A percentile compares a stretch with the other conserved stretches of the same genome.
Conservation (phyloP, 1,140 invertebrate genomes). For the Trichogramma pretiosum region DNA sequence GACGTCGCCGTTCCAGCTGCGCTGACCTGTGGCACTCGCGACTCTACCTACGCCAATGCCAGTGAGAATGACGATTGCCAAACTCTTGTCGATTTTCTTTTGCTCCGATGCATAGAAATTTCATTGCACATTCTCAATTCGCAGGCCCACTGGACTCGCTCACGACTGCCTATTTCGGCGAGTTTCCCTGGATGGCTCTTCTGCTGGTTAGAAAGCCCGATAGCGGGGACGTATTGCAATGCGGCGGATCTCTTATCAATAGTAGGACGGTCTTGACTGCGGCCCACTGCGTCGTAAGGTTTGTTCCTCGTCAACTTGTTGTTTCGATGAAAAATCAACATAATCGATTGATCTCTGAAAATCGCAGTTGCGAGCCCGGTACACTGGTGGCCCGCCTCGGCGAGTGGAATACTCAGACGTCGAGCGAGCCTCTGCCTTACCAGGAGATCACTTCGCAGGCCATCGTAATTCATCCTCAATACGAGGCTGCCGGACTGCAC, state of each 20-base stretch:
- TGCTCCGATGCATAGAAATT: background rate
- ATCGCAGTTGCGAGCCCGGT: slow-evolving; percentile 24
- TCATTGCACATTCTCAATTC: slow-evolving; percentile 16
- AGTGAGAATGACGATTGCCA: slow-evolving; percentile 13
- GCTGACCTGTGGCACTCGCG: slow-evolving; percentile 15
- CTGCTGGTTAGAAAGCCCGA: slow-evolving; percentile 28
- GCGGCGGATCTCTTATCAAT: slow-evolving; percentile 48
- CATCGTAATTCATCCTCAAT: slow-evolving; percentile 45
- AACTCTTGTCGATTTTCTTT: background rate
- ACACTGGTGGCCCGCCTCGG: slow-evolving; percentile 34
- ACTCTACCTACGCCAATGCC: slow-evolving; percentile 13
- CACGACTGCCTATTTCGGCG: slow-evolving; percentile 45
- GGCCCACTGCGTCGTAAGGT: slow-evolving; percentile 45
- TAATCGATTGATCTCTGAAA: background rate
- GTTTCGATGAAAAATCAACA: background rate
- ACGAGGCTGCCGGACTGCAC: slow-evolving; percentile 42
- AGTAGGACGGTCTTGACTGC: slow-evolving; percentile 46
- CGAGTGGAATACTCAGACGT: slow-evolving; percentile 46
- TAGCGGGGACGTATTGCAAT: slow-evolving; percentile 31
- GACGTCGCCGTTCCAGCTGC: background rate
- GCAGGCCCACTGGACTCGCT: no score
- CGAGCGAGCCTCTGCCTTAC: slow-evolving; percentile 47
- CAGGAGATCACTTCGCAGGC: slow-evolving; percentile 45
- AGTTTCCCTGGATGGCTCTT: slow-evolving; percentile 53
- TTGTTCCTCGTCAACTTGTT: background rate